These are phyloP conservation scores for Pseudorectes ferrugineus DNA, from an alignment of 2,113 vertebrate genomes.

Conservation along the genomic window DNA sequence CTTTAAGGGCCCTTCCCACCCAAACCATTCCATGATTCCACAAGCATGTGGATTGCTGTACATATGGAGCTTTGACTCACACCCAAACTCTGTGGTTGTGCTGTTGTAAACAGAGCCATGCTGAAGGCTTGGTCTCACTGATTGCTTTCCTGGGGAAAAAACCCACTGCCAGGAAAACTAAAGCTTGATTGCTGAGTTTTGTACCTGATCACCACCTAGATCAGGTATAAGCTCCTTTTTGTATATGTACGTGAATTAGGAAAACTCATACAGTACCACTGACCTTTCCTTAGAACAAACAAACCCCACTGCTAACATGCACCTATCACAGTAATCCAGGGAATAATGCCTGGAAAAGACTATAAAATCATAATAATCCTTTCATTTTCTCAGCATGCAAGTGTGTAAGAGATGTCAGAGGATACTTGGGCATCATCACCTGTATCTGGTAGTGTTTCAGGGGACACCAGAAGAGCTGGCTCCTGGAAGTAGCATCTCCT, in stretches of 20 bases:
- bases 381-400: background rate
- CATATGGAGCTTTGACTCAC: background rate
- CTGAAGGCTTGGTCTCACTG: background rate
- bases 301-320: accelerated
- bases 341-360: background rate
- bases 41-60: background rate
- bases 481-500: background rate
- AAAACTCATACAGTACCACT: background rate
- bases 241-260: background rate
- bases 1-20: background rate
- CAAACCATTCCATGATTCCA: background rate
- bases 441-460: background rate
- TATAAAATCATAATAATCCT: background rate
- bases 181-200: background rate
- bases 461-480: background rate
- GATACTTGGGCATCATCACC: background rate
- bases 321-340: background rate
- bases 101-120: background rate
- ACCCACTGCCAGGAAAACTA: background rate
- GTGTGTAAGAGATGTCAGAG: background rate
- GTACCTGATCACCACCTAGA: background rate
- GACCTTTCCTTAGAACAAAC: background rate
- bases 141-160: background rate
- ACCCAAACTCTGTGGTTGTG: background rate
- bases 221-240: background rate